These are phyloP conservation scores for Drosophila miranda DNA, from an alignment of 1,140 invertebrate species.

Conservation along the genomic window DNA sequence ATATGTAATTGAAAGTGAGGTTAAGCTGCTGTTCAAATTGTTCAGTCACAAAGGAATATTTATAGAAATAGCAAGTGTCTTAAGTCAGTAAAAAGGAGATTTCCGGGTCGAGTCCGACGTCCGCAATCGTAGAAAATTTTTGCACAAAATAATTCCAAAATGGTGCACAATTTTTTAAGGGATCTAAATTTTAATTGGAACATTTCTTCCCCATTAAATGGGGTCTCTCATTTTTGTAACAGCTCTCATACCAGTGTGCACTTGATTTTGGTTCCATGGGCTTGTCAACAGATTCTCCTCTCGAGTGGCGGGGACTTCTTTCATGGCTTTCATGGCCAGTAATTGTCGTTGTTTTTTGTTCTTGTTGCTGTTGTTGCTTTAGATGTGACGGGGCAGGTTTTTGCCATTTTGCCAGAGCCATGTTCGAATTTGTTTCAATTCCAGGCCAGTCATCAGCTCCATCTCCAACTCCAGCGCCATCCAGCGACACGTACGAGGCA, in stretches of 20 bases:
- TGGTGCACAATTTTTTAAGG: too few relatives aligned
- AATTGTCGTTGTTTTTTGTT: slow-evolving; percentile 48
- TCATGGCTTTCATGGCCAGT: slow-evolving; percentile 36
- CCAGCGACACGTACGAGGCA: slow-evolving; percentile 69
- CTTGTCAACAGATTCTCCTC: slow-evolving; percentile 50
- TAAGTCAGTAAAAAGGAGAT: too few relatives aligned
- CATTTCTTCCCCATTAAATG: neutral
- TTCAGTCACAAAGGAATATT: too few relatives aligned
- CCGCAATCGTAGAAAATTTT: too few relatives aligned
- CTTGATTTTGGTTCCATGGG: slow-evolving; percentile 35
- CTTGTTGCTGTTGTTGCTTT: slow-evolving; percentile 42
- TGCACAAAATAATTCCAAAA: too few relatives aligned
- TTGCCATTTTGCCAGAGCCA: slow-evolving; percentile 53
- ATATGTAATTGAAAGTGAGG: neutral
- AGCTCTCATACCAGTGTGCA: slow-evolving; percentile 36
- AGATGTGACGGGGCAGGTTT: slow-evolving; percentile 51
- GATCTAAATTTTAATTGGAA: too few relatives aligned
- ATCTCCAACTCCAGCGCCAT: neutral
- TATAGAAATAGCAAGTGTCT: too few relatives aligned
- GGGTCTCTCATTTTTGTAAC: neutral
- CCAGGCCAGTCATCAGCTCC: slow-evolving; percentile 13
- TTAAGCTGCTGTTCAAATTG: neutral
- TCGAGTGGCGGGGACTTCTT: slow-evolving; percentile 20
- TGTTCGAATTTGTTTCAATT: slow-evolving; percentile 80
- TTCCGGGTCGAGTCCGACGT: too few relatives aligned